Evolutionary conservation across 1,140 invertebrate species (phyloP), one percentile per base, ranked within the genome.

Genomic region (Lordiphosa clarofinis): DNA sequence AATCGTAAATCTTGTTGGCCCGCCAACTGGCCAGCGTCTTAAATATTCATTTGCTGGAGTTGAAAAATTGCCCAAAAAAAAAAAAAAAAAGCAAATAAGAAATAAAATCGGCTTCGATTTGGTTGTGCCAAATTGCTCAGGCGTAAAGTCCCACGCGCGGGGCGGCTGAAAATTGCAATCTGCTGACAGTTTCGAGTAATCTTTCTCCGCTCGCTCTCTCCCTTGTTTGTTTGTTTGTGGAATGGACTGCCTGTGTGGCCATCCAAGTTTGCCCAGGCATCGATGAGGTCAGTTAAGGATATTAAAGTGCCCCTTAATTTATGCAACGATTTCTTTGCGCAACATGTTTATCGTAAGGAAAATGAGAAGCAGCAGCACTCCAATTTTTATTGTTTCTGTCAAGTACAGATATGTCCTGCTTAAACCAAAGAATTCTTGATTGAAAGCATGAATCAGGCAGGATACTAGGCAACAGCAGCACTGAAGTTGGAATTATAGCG

Each of bases 271-370:
- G 65, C 39, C 36, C 72, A 74, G 66, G 73, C 69, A 73, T 58
- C 59, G 58, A 76, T 67, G 64, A 13, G 64, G 62, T 66, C 62
- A 52, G 53, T 66, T 39, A 21, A 49, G 62, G 39, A 67, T 67
- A 67, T 67, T 58, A 67, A 67, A 21, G 21, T 21, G 21, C 50
- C 43, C 48, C 56, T 64, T 79, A 69, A 78, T 78, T 79, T 78
- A 78, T 78, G 73, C 74, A 78, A 56, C 68, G 50, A 67, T 70
- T 75, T 75, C 56, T 52, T 70, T 75, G 47, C 72, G 54, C 62
- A 76, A 67, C 73, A 68, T 76, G 73, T 78, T 78, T 78, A 76
- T 76, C 73, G n/a, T n/a, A n/a, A n/a, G n/a, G n/a, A n/a, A n/a
- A n/a, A n/a, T n/a, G n/a, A n/a, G n/a, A n/a, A n/a, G n/a, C n/a